These are phyloP conservation scores for Drosophila tani DNA, from an alignment of 1,140 invertebrate species.

Conservation along the genomic window DNA sequence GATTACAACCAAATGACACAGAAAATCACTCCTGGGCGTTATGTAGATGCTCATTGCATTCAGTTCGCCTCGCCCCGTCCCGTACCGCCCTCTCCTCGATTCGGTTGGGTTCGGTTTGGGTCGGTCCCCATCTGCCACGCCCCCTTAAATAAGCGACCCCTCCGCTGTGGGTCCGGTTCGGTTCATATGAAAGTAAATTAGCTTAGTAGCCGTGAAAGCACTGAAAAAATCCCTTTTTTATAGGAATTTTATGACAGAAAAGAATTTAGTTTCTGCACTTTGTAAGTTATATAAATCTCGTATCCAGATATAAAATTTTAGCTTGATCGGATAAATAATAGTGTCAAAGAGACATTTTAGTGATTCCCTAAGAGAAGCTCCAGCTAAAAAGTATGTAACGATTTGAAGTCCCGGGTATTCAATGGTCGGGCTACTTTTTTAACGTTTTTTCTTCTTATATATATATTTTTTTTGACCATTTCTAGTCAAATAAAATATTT, in stretches of 20 bases:
- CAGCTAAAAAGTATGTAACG: background rate
- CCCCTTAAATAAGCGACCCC: slow-evolving; percentile 13
- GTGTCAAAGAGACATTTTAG: no score
- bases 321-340: background rate
- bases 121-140: slow-evolving; percentile 15
- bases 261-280: background rate
- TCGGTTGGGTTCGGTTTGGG: slow-evolving; percentile 21
- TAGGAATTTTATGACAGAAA: background rate
- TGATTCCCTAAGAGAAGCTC: background rate
- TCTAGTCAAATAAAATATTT: background rate
- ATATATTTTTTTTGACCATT: no score
- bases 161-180: slow-evolving; percentile 30
- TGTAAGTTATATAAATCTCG: background rate
- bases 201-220: slow-evolving; percentile 55
- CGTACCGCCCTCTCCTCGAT: slow-evolving; percentile 15
- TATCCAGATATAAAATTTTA: background rate
- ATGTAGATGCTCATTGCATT: slow-evolving; percentile 58
- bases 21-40: slow-evolving; percentile 79
- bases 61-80: slow-evolving; percentile 14
- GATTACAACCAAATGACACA: slow-evolving; percentile 82
- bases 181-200: slow-evolving; percentile 79
- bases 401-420: background rate
- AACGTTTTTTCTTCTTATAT: no score
- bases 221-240: background rate
- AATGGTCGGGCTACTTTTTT: no score